These are phyloP conservation scores for Verasper variegatus DNA, from an alignment of 2,113 vertebrate genomes.

Conservation along the genomic window DNA sequence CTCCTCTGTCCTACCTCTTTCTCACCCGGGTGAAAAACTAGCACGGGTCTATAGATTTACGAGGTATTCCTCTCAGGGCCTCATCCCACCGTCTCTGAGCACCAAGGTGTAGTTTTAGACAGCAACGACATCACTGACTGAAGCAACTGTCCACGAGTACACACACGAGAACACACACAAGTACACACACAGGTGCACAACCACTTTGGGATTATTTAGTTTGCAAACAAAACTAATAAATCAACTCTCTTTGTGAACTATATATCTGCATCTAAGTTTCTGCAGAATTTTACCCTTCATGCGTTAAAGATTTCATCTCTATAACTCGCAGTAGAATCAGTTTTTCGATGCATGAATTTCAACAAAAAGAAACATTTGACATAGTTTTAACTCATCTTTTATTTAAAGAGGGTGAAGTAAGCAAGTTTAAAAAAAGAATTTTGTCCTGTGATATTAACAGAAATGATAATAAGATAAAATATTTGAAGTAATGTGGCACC, in stretches of 20 bases:
- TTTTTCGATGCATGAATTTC: background rate
- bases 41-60: constrained; percentile 66
- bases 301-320: background rate
- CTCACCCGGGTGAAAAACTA: constrained; percentile 72
- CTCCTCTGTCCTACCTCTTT: constrained; percentile 56
- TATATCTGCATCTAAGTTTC: too few relatives aligned
- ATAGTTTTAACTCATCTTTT: too few relatives aligned
- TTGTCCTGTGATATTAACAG: too few relatives aligned
- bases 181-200: background rate
- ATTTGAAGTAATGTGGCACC: background rate
- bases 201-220: too few relatives aligned
- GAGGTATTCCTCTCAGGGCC: constrained; percentile 46
- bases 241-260: too few relatives aligned
- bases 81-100: constrained; percentile 40
- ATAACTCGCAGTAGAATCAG: background rate
- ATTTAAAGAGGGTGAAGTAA: too few relatives aligned
- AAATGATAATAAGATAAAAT: too few relatives aligned
- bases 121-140: background rate
- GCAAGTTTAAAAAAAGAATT: too few relatives aligned
- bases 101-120: constrained; percentile 71
- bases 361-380: too few relatives aligned
- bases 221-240: too few relatives aligned
- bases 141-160: background rate
- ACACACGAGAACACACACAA: background rate
- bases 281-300: too few relatives aligned